Conservation (phyloP, 2,113 vertebrate genomes). For the Pseudonaja textilis region DNA sequence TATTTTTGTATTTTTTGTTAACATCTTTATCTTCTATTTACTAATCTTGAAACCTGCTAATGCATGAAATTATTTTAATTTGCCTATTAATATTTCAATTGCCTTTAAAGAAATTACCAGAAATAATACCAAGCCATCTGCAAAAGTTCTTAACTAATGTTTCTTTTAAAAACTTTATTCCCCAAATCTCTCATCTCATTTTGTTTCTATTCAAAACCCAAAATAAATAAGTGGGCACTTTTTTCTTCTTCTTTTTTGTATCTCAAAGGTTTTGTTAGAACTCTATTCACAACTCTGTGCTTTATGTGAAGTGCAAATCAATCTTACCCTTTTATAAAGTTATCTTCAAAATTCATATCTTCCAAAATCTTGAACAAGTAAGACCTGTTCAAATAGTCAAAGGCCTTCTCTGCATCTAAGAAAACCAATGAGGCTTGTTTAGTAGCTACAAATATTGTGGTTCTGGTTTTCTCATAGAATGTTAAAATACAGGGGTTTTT, state of each 20-base stretch:
- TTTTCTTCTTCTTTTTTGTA: not conserved
- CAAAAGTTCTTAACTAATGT: not conserved
- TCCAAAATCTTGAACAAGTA: not conserved
- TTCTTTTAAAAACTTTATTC: not conserved
- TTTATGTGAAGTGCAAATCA: not conserved
- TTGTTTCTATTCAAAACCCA: not conserved
- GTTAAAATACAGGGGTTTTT: not conserved
- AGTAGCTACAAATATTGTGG: constrained; percentile 10
- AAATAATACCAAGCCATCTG: not conserved
- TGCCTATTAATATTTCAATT: not conserved
- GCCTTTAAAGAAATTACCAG: not conserved
- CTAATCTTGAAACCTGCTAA: not conserved
- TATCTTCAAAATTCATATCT: not conserved
- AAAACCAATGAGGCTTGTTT: not conserved
- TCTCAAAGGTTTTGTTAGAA: not conserved
- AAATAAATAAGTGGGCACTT: not conserved
- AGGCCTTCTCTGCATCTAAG: not conserved
- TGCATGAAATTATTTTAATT: not conserved
- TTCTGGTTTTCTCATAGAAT: constrained; percentile 32
- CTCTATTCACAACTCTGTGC: not conserved
- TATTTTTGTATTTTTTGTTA: not conserved
- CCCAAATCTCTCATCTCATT: not conserved
- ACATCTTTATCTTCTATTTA: not conserved
- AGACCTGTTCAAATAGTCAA: not conserved
- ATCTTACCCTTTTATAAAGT: not conserved